A percentile compares a stretch with the other conserved stretches of the same genome.
These are phyloP conservation scores for Acropora yongei DNA, from an alignment of 64 coral and sea anemone species.

Conservation along the genomic window DNA sequence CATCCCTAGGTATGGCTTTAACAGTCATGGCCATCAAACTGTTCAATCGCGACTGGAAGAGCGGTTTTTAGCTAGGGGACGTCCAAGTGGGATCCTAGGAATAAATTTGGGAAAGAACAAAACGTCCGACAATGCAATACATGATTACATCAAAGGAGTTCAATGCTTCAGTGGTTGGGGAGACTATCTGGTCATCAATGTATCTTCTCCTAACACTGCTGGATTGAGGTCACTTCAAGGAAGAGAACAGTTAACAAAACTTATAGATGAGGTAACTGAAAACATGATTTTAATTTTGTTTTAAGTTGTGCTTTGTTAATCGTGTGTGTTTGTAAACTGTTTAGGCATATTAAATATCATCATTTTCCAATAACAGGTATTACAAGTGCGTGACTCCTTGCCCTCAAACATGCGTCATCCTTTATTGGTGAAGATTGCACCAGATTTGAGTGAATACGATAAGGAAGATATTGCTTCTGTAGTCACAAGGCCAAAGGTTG, in stretches of 20 bases:
- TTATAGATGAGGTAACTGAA: slow-evolving; percentile 80
- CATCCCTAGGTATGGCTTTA: slow-evolving; percentile 91
- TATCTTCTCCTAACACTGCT: slow-evolving; percentile 95
- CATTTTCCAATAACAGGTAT: slow-evolving; percentile 55
- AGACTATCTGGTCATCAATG: slow-evolving; percentile 93
- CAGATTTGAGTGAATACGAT: slow-evolving; percentile 86
- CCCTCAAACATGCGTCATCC: slow-evolving; percentile 59
- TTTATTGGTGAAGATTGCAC: slow-evolving; percentile 93
- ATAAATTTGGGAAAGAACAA: slow-evolving; percentile 98
- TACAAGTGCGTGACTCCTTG: slow-evolving; percentile 73
- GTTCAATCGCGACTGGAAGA: slow-evolving; percentile 59
- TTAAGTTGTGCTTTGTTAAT: neutral
- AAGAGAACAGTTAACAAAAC: slow-evolving; percentile 70
- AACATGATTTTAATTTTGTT: no score
- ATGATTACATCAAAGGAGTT: slow-evolving; percentile 87
- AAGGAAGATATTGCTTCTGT: slow-evolving; percentile 95
- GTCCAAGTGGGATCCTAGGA: slow-evolving; percentile 72
- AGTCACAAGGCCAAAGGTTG: slow-evolving; percentile 71
- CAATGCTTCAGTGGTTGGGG: slow-evolving; percentile 72
- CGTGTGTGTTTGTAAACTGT: neutral
- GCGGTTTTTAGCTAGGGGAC: neutral
- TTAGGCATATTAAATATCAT: neutral
- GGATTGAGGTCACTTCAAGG: slow-evolving; percentile 94
- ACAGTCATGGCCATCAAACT: slow-evolving; percentile 81
- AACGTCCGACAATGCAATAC: slow-evolving; percentile 70